Percentiles rank a stretch among this genome's conserved stretches.
phyloP scores from a whole-genome alignment of 2,797 vertebrate species.

The Synaphobranchus kaupii region DNA sequence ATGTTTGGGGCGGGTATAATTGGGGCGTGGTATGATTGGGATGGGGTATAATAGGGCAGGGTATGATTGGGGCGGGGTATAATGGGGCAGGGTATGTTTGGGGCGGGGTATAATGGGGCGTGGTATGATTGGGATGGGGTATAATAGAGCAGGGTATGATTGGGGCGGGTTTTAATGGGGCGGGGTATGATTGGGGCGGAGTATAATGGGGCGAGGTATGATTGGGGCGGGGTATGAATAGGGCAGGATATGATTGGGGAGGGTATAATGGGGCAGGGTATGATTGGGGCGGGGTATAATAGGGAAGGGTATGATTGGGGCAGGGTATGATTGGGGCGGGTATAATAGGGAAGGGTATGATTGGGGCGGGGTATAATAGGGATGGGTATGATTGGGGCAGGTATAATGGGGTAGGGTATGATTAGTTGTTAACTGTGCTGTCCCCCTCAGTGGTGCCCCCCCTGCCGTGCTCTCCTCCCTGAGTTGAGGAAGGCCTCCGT shows the following conservation, averaged over 20 bases:
- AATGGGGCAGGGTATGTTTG: background rate
- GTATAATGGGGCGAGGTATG: background rate
- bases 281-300: background rate
- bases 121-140: conserved; percentile 14
- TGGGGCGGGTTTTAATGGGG: background rate
- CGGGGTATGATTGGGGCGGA: background rate
- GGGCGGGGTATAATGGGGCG: background rate
- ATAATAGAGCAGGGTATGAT: background rate
- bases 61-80: too few relatives aligned
- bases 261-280: too few relatives aligned
- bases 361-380: background rate
- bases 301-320: conserved; percentile 17
- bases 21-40: background rate
- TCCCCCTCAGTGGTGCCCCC: conserved; percentile 89
- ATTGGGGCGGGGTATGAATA: background rate
- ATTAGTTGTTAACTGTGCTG: background rate
- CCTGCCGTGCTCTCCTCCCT: conserved; percentile 89
- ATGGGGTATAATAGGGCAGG: background rate
- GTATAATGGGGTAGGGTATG: too few relatives aligned
- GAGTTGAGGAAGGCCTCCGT: conserved; percentile 95
- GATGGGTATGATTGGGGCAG: too few relatives aligned
- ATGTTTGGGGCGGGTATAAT: background rate
- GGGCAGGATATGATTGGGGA: too few relatives aligned
- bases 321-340: background rate
- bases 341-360: background rate